Conservation (phyloP, 2,797 vertebrate genomes). For the Apogon hyalosoma region DNA sequence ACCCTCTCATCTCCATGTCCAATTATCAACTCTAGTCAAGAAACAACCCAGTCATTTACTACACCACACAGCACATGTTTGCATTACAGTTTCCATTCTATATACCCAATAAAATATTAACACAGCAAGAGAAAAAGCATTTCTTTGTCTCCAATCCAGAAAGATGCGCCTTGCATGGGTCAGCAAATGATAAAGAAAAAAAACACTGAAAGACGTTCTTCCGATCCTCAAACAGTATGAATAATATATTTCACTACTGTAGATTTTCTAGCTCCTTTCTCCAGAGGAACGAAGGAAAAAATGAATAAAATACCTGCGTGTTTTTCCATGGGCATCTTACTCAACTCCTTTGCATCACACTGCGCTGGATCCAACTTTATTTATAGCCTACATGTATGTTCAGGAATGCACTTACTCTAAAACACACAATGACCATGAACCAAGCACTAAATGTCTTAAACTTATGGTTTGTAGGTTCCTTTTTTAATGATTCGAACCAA, state of each 20-base stretch:
- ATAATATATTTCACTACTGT: conserved; percentile 44
- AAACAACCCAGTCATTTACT: neutral
- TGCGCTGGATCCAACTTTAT: neutral
- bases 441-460: too few relatives aligned
- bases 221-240: conserved; percentile 31
- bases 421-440: neutral
- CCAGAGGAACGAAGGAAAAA: conserved; percentile 3
- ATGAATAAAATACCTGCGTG: conserved; percentile 9
- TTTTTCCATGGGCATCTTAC: conserved; percentile 3
- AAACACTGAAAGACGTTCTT: conserved; percentile 10
- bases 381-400: conserved; percentile 11
- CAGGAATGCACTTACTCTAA: neutral
- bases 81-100: conserved; percentile 13
- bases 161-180: conserved; percentile 22
- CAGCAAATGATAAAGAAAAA: conserved; percentile 17
- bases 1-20: neutral
- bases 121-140: conserved; percentile 35
- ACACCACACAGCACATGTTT: conserved; percentile 25
- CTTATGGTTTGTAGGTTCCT: too few relatives aligned
- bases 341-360: neutral
- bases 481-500: neutral
- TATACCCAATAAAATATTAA: conserved; percentile 51
- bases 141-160: conserved; percentile 21
- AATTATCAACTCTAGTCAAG: conserved; percentile 21
- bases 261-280: neutral